A percentile compares a stretch with the other conserved stretches of the same genome.
Evolutionary conservation across 2,113 vertebrate genomes (phyloP).

Genomic region (Apaloderma vittatum): DNA sequence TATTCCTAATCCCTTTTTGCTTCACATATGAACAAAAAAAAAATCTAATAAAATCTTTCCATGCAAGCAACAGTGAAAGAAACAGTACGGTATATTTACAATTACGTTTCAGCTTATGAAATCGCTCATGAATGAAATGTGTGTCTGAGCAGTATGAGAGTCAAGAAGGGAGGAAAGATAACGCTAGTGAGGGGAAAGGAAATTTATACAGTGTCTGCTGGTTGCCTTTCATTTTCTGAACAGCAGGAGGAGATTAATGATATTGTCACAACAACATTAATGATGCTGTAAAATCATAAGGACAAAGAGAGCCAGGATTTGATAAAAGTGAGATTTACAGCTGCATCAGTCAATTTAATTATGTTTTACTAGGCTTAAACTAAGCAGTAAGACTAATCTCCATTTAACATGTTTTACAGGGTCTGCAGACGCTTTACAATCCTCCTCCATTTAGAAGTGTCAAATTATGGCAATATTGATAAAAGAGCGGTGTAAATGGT

Average conservation of each 20-base stretch:
- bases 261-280: slow-evolving; percentile 76
- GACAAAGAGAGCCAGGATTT: slow-evolving; percentile 67
- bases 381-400: slow-evolving; percentile 80
- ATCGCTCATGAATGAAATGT: neutral
- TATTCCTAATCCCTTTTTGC: neutral
- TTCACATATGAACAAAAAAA: neutral
- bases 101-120: neutral
- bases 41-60: neutral
- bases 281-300: slow-evolving; percentile 83
- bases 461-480: slow-evolving; percentile 86
- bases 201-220: neutral
- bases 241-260: slow-evolving; percentile 60
- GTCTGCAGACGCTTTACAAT: slow-evolving; percentile 80
- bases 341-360: slow-evolving; percentile 83
- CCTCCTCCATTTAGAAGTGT: slow-evolving; percentile 78
- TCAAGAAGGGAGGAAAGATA: neutral
- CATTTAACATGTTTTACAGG: slow-evolving; percentile 75
- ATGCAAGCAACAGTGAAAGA: neutral
- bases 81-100: neutral
- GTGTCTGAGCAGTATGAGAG: neutral
- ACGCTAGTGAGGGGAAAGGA: neutral
- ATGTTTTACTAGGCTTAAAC: slow-evolving; percentile 82
- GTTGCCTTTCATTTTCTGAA: neutral
- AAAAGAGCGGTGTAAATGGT: slow-evolving; percentile 73
- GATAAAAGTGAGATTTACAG: slow-evolving; percentile 84